These are phyloP conservation scores for Synergus japonicus DNA, from an alignment of 2,888 invertebrate species.

Conservation along the genomic window DNA sequence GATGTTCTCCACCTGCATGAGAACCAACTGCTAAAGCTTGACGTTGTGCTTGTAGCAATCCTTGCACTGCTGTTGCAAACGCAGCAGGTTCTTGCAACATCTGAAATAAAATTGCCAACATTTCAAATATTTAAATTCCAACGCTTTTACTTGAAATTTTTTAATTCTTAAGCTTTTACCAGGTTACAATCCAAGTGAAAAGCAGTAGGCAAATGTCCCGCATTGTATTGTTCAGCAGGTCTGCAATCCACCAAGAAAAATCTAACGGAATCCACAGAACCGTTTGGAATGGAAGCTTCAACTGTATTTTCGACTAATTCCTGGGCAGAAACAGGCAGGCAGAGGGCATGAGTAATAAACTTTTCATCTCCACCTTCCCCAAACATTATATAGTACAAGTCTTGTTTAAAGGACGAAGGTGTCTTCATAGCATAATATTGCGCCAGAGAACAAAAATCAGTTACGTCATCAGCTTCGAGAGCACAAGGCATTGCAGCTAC, in stretches of 20 bases:
- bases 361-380: conserved; percentile 81
- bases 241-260: conserved; percentile 99
- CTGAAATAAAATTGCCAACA: conserved; percentile 71
- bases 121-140: not conserved
- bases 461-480: conserved; percentile 95
- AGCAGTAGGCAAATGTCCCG: conserved; percentile 97
- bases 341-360: conserved; percentile 89
- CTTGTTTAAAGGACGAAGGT: conserved; percentile 94
- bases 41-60: conserved; percentile 91
- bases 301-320: conserved; percentile 91
- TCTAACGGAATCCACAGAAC: conserved; percentile 80
- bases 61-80: conserved; percentile 96
- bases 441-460: conserved; percentile 97
- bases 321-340: conserved; percentile 96
- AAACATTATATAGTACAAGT: conserved; percentile 79
- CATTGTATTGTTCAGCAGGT: conserved; percentile 95
- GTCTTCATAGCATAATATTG: conserved; percentile 96
- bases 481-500: conserved; percentile 89
- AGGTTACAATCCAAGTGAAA: conserved; percentile 98
- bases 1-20: conserved; percentile 90
- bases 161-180: conserved; percentile 73
- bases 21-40: conserved; percentile 93
- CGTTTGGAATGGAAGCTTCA: conserved; percentile 81
- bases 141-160: no score
- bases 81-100: conserved; percentile 98